A percentile compares a stretch with the other conserved stretches of the same genome.
These are phyloP conservation scores for Drosophila pruinosa DNA, from an alignment of 1,140 invertebrate genomes.

Conservation along the genomic window DNA sequence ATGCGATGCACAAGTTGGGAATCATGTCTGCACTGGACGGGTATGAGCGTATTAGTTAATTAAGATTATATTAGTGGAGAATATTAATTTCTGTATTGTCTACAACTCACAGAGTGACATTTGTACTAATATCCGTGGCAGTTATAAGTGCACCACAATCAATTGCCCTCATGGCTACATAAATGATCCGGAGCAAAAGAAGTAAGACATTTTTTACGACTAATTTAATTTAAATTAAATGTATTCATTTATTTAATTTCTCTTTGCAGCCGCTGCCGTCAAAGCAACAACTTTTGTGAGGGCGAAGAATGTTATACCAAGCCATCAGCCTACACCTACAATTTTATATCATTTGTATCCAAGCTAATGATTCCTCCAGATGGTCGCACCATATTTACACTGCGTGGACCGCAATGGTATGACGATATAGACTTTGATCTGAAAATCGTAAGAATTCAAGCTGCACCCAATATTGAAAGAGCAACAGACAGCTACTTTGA, in stretches of 20 bases:
- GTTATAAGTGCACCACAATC: constrained; percentile 93
- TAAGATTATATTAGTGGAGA: not conserved
- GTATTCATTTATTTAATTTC: too few relatives aligned
- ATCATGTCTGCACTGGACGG: constrained; percentile 84
- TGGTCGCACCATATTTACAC: constrained; percentile 90
- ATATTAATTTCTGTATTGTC: too few relatives aligned
- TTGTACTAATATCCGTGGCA: constrained; percentile 95
- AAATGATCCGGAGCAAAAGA: constrained; percentile 88
- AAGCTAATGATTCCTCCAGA: constrained; percentile 89
- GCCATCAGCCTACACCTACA: constrained; percentile 93
- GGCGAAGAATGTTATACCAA: constrained; percentile 89
- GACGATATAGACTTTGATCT: constrained; percentile 84
- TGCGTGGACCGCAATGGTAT: constrained; percentile 89
- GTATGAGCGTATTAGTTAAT: constrained; percentile 82
- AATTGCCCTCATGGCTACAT: constrained; percentile 92
- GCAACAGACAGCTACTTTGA: constrained; percentile 88
- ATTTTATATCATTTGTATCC: constrained; percentile 95
- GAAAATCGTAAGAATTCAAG: constrained; percentile 77
- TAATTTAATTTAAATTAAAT: not conserved
- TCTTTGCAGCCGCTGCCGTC: constrained; percentile 90
- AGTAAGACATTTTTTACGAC: constrained; percentile 85
- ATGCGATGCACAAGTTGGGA: constrained; percentile 85
- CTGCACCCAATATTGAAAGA: constrained; percentile 85
- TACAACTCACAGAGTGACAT: constrained; percentile 85
- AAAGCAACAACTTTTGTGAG: constrained; percentile 87